phyloP scores from a whole-genome alignment of 2,797 vertebrate genomes.

The Betta splendens region DNA sequence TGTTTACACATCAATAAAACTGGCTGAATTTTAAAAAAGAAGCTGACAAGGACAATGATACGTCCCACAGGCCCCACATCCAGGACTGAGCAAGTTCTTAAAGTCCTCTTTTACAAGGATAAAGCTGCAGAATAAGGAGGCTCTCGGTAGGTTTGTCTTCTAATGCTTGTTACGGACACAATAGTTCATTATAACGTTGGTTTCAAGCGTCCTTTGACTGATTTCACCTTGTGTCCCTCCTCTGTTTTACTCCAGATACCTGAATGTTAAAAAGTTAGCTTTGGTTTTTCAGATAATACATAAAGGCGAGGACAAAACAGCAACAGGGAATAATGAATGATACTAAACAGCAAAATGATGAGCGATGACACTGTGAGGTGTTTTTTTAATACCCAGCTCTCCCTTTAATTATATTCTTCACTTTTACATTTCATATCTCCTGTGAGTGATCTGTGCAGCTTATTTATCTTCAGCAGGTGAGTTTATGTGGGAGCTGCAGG shows the following conservation, averaged over 20 bases:
- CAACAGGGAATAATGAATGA: constrained; percentile 39
- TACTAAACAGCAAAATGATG: constrained; percentile 41
- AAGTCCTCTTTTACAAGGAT: constrained; percentile 57
- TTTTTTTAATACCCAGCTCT: constrained; percentile 51
- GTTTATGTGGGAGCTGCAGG: constrained; percentile 46
- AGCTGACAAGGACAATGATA: constrained; percentile 79
- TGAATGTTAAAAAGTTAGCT: constrained; percentile 36
- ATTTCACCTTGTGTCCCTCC: constrained; percentile 53
- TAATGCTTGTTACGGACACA: constrained; percentile 48
- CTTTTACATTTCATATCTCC: constrained; percentile 39
- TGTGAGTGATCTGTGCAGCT: constrained; percentile 47
- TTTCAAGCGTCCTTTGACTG: constrained; percentile 54
- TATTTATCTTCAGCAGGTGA: constrained; percentile 39
- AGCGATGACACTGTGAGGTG: constrained; percentile 50
- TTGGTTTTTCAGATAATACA: constrained; percentile 26
- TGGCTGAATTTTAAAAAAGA: constrained; percentile 71
- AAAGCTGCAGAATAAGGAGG: constrained; percentile 59
- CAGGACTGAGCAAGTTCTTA: constrained; percentile 61
- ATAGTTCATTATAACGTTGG: constrained; percentile 56
- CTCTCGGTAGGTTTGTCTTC: constrained; percentile 64
- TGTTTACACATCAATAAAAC: constrained; percentile 82
- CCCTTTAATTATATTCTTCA: constrained; percentile 51
- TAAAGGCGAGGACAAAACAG: constrained; percentile 37
- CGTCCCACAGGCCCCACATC: constrained; percentile 68
- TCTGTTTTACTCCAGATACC: constrained; percentile 38